phyloP scores from a whole-genome alignment of 2,113 vertebrate species.

The Petrocephalus zakoni region DNA sequence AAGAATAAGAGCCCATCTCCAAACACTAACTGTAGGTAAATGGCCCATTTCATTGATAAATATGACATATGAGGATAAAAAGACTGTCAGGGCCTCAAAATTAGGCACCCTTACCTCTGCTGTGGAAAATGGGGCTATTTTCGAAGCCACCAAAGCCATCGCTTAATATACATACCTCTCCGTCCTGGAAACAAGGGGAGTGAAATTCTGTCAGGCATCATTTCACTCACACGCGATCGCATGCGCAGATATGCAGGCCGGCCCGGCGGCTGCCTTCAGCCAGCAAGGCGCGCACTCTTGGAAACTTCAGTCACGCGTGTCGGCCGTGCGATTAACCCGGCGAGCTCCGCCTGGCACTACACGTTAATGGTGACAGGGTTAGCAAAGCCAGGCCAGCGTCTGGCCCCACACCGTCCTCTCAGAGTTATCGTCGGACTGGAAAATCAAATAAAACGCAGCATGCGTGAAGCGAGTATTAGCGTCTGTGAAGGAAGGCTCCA shows the following conservation, averaged over 20 bases:
- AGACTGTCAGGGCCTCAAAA: not conserved
- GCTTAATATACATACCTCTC: constrained; percentile 66
- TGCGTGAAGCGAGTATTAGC: not conserved
- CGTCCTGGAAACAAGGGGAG: constrained; percentile 73
- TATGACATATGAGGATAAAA: not conserved
- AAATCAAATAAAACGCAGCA: constrained; percentile 22
- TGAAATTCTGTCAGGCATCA: constrained; percentile 17
- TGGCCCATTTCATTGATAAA: not conserved
- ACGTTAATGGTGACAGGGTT: constrained; percentile 32
- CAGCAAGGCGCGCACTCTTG: not conserved
- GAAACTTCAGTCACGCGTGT: not conserved
- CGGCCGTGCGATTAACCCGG: not conserved
- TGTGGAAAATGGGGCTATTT: constrained; percentile 34
- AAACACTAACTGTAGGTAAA: not conserved
- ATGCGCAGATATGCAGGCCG: not conserved
- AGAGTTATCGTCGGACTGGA: constrained; percentile 20
- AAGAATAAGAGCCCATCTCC: not conserved
- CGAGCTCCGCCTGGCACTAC: constrained; percentile 34
- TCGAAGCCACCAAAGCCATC: constrained; percentile 37
- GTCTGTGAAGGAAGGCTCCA: not conserved
- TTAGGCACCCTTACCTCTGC: constrained; percentile 35
- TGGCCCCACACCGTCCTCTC: constrained; percentile 29
- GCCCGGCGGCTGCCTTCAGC: not conserved
- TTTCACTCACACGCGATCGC: not conserved
- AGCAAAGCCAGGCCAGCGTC: constrained; percentile 37